Conservation (phyloP, 2,113 vertebrate genomes). For the Erythrolamprus reginae region DNA sequence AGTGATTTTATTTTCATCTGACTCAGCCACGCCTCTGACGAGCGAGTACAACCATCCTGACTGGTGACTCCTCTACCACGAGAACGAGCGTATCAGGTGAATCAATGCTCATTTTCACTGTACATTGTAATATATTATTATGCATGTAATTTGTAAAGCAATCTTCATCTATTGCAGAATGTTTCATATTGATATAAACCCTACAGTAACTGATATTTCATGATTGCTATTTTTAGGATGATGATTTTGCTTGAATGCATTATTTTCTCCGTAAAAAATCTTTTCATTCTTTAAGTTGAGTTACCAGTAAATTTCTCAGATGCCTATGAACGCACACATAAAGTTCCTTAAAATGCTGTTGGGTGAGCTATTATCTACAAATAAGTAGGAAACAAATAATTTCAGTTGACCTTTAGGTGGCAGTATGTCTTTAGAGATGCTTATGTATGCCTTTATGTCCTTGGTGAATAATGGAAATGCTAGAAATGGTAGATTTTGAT, state of each 20-base stretch:
- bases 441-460: background rate
- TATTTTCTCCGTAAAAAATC: background rate
- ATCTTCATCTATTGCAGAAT: background rate
- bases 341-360: background rate
- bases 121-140: background rate
- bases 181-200: background rate
- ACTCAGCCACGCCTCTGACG: too few relatives aligned
- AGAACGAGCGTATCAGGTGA: too few relatives aligned
- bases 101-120: too few relatives aligned
- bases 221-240: background rate
- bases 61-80: too few relatives aligned
- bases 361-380: background rate
- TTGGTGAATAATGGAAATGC: background rate
- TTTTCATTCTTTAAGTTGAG: background rate
- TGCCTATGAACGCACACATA: background rate
- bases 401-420: conserved; percentile 64
- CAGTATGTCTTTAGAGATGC: conserved; percentile 57
- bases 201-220: background rate
- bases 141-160: background rate
- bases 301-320: background rate
- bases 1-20: too few relatives aligned
- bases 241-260: background rate
- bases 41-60: too few relatives aligned
- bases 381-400: background rate
- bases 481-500: background rate